These are phyloP conservation scores for Hyla sarda DNA, from an alignment of 2,113 vertebrate genomes.

Conservation along the genomic window DNA sequence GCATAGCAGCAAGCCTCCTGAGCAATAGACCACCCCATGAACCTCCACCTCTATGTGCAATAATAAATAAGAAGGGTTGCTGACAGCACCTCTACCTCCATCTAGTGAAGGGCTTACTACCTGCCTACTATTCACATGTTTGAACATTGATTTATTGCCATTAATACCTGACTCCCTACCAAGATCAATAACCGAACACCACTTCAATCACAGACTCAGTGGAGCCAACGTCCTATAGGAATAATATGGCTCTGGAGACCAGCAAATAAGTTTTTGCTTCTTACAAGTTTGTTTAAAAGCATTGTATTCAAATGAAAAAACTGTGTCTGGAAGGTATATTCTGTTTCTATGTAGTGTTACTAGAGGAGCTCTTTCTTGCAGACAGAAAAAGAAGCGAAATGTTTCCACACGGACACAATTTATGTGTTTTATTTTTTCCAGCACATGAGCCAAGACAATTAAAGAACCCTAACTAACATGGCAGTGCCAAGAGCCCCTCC, in stretches of 20 bases:
- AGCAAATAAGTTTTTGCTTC: not conserved
- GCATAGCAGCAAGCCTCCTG: too few species aligned
- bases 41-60: too few species aligned
- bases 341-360: constrained; percentile 1
- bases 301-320: constrained; percentile 40
- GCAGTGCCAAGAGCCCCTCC: not conserved
- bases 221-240: not conserved
- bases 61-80: too few species aligned
- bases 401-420: constrained; percentile 41
- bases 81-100: too few species aligned
- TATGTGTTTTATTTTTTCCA: constrained; percentile 52
- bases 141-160: not conserved
- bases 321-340: constrained; percentile 33
- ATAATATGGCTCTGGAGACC: not conserved
- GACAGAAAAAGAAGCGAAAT: not conserved
- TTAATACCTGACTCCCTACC: not conserved
- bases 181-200: not conserved
- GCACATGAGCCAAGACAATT: constrained; percentile 46
- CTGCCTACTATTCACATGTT: not conserved
- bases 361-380: constrained; percentile 10
- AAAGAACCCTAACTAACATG: constrained; percentile 35
- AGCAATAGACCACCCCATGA: too few species aligned
- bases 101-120: not conserved
- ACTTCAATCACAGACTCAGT: not conserved
- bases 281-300: not conserved